Percentiles rank a stretch among this genome's conserved stretches.
Evolutionary conservation across 2,113 vertebrate species (phyloP).

Genomic region (Melanerpes formicivorus): DNA sequence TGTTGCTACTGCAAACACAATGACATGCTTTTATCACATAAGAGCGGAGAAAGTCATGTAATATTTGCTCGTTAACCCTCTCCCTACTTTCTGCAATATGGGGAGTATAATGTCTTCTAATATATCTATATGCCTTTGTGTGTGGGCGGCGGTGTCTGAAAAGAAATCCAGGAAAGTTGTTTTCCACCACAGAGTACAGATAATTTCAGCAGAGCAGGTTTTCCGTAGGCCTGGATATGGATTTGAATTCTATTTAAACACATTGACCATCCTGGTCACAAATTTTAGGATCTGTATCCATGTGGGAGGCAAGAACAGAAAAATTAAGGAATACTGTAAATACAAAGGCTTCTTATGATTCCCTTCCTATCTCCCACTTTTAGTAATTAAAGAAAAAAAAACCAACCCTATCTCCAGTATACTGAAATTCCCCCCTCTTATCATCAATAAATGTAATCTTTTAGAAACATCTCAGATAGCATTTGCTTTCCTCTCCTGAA

Average conservation of each 20-base stretch:
- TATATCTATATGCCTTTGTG: background rate
- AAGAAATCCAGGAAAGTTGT: background rate
- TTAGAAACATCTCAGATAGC: background rate
- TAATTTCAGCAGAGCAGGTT: background rate
- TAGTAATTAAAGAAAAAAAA: background rate
- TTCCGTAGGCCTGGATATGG: background rate
- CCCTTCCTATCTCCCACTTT: background rate
- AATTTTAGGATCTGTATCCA: background rate
- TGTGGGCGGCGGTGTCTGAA: background rate
- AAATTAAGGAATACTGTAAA: background rate
- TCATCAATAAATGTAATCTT: background rate
- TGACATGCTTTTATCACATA: background rate
- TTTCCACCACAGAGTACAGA: background rate
- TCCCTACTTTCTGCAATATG: background rate
- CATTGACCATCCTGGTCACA: background rate
- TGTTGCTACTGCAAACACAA: background rate
- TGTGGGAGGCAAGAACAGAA: background rate
- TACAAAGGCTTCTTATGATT: background rate
- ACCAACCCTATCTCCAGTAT: background rate
- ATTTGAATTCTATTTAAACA: conserved; percentile 2
- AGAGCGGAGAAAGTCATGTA: background rate
- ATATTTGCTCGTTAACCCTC: background rate
- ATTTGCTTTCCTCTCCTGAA: background rate
- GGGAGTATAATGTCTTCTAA: background rate
- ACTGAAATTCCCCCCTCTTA: background rate